Percentiles rank a stretch among this genome's conserved stretches.
phyloP scores from a whole-genome alignment of 2,888 invertebrate genomes.

The Holacanthella duospinosa region DNA sequence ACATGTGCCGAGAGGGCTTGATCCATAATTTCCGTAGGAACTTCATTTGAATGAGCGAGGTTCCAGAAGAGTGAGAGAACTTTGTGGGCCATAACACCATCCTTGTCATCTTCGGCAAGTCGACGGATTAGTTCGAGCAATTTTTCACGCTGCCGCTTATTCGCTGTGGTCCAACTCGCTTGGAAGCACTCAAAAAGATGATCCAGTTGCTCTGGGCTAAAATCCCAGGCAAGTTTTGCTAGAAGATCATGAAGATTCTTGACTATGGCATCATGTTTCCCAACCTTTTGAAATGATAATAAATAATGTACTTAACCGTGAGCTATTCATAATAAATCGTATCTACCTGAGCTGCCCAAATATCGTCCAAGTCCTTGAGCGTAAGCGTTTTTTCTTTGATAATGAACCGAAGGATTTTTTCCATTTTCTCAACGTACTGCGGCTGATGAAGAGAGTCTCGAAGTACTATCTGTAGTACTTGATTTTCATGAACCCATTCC shows the following conservation, averaged over 20 bases:
- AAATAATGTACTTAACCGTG: constrained; percentile 10
- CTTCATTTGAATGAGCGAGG: constrained; percentile 88
- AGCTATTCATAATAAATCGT: background rate
- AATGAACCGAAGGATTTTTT: constrained; percentile 92
- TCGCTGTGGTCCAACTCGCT: constrained; percentile 85
- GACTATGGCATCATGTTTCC: constrained; percentile 96
- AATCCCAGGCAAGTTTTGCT: constrained; percentile 96
- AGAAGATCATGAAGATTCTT: constrained; percentile 93
- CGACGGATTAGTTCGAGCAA: constrained; percentile 85
- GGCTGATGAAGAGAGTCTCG: constrained; percentile 94
- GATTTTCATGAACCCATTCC: constrained; percentile 91
- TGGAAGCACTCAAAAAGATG: constrained; percentile 85
- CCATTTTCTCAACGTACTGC: constrained; percentile 92
- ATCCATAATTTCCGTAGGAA: constrained; percentile 93
- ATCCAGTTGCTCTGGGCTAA: constrained; percentile 91
- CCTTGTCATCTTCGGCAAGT: constrained; percentile 94
- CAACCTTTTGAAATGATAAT: constrained; percentile 48
- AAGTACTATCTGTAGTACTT: constrained; percentile 86
- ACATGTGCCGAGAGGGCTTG: constrained; percentile 89
- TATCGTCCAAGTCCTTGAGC: constrained; percentile 80
- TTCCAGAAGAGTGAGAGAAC: constrained; percentile 91
- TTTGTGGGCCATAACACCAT: constrained; percentile 97
- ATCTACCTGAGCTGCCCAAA: constrained; percentile 80
- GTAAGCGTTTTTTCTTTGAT: constrained; percentile 86
- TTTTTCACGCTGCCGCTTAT: constrained; percentile 89